phyloP scores from a whole-genome alignment of 2,113 vertebrate species.

The Lasiurus cinereus region DNA sequence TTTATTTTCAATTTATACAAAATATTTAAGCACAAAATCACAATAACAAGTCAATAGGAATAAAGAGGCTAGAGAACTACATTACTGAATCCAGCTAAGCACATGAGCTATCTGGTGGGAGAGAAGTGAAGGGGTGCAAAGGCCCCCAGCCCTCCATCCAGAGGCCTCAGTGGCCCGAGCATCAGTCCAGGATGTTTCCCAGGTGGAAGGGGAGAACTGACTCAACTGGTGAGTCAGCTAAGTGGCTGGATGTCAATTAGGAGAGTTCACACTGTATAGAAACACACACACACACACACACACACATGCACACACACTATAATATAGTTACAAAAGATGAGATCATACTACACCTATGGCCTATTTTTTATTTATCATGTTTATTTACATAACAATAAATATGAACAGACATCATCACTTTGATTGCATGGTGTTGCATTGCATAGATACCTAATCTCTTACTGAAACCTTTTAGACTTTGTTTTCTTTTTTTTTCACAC shows the following conservation, averaged over 20 bases:
- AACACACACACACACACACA: neutral
- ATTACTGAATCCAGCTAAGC: neutral
- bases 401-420: neutral
- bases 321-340: slow-evolving; percentile 22
- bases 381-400: slow-evolving; percentile 14
- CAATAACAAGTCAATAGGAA: neutral
- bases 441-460: neutral
- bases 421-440: neutral
- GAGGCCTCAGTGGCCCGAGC: neutral
- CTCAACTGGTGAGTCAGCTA: slow-evolving; percentile 33
- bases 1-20: neutral
- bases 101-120: neutral
- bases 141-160: neutral
- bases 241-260: neutral
- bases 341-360: neutral
- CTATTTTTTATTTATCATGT: neutral
- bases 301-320: neutral
- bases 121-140: neutral
- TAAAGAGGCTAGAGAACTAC: neutral
- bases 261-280: neutral
- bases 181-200: neutral
- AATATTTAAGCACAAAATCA: slow-evolving; percentile 4
- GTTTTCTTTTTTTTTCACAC: neutral
- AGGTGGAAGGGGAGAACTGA: neutral
- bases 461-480: neutral